Evolutionary conservation across 1,140 invertebrate genomes (phyloP), one percentile per base, ranked within the genome.

Genomic region (Formica exsecta): DNA sequence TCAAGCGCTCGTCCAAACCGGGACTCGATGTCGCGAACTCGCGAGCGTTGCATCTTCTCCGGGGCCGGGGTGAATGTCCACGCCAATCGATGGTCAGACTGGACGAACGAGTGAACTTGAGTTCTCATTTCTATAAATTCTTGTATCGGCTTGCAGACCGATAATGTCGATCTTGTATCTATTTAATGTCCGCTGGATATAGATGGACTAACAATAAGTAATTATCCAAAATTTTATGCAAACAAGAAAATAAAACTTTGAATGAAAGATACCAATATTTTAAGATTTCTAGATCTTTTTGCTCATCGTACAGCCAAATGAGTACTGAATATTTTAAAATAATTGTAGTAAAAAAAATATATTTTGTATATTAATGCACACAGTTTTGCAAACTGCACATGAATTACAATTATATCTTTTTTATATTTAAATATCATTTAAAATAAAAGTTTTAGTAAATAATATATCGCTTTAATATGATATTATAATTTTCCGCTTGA

Each of bases 41-140:
- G 62, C 76, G 64, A 29, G 29, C 74, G 51, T 71, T n/a, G 79
- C 68, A 77, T 76, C 57, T 59, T 83, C 75, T 66, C 38, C 65
- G 29, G 51, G 51, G 70, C 29, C 81, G 93, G 85, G 93, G 93
- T 94, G 93, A 95, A 95, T 89, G 94, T 94, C 93, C 94, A 93
- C 83, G 74, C 57, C 70, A 73, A 86, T 77, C 86, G 91, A 86
- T 48, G 57, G 38, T 65, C 74, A 85, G 81, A 93, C 93, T 93
- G 91, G 92, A 93, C 76, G 92, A 91, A 90, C 93, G 93, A 94
- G 92, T 94, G 90, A 94, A 94, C 93, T 94, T 89, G 80, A 89
- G 87, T 70, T 84, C 84, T 84, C 88, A 89, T 92, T 92, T 88
- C 89, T 91, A 86, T 32, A 59, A 54, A 65, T 70, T 48, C 29